Base-by-base conservation (phyloP, 2,888 invertebrate genomes). In the Drosophila pseudotakahashii region DNA sequence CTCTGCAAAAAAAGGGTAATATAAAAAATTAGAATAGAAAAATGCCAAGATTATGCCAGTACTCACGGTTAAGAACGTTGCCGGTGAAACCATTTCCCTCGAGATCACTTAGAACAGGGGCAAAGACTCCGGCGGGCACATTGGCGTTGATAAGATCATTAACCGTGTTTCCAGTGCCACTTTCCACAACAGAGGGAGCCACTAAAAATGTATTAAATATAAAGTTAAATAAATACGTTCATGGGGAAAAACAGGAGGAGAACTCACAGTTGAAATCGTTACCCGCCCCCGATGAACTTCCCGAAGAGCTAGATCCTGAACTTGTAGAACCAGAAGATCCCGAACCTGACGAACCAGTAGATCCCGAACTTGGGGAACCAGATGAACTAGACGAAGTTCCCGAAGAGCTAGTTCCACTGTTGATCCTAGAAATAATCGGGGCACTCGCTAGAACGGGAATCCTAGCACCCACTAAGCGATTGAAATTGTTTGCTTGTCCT, bases 221-320 rank as follows among this genome's bases (percentile, higher is more conserved):
- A 36, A 11, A 36, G 13, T 36, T 7, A 37, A n/a, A 7, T 9
- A 5, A 26, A 26, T 26, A 5, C 5, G 10, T 14, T 14, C 1
- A 16, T 9, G 9, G 2, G 19, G 37, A 16, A 7, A 41, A 41
- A 9, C 1, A 3, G 4, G 1, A 16, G 14, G 16, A 14, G 9
- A 41, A 41, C 39, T 41, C 10, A 41, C 39, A 41, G 16, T 41
- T 41, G 39, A 41, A 41, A 16, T 41, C 3, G 16, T 41, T 41
- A 16, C 39, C 39, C 14, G 14, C 39, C 3, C 39, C 34, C 7
- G 37, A 37, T 13, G 37, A 26, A 37, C 37, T 37, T 0, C 54
- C 26, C 2, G 34, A 34, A 3, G 57, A 57, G 0, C 47, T 26
- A 1, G 41, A 41, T 19, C 42, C 42, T 13, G 44, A 19, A 44